phyloP scores from a whole-genome alignment of 2,888 invertebrate genomes.

The Hypsopygia costalis region DNA sequence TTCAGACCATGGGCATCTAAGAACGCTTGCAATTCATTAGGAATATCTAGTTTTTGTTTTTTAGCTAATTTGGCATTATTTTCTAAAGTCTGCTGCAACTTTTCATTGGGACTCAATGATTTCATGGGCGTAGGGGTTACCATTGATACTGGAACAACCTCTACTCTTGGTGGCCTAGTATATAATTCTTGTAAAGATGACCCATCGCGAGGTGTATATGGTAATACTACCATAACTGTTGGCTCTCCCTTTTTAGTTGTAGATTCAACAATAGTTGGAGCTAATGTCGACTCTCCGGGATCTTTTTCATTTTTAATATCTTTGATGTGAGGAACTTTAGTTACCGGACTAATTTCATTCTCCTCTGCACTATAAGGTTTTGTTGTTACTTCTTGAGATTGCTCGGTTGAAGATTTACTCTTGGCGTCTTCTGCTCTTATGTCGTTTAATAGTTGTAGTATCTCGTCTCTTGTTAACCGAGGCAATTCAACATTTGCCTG shows the following conservation, averaged over 20 bases:
- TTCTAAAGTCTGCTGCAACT: conserved; percentile 36
- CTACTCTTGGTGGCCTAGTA: conserved; percentile 83
- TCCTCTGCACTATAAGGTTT: conserved; percentile 39
- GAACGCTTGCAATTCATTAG: conserved; percentile 62
- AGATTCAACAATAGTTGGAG: conserved; percentile 34
- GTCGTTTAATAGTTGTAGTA: conserved; percentile 83
- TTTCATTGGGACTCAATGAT: conserved; percentile 29
- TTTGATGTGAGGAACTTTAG: conserved; percentile 23
- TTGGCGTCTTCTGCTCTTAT: conserved; percentile 79
- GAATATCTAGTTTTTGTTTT: conserved; percentile 44
- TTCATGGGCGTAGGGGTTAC: conserved; percentile 44
- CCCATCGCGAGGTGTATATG: conserved; percentile 80
- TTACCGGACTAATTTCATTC: conserved; percentile 41
- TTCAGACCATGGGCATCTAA: conserved; percentile 62
- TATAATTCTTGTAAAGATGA: conserved; percentile 82
- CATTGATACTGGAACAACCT: conserved; percentile 66
- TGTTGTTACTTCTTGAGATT: conserved; percentile 26
- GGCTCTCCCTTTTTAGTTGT: conserved; percentile 47
- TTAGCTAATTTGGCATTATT: conserved; percentile 38
- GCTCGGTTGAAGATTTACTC: conserved; percentile 38
- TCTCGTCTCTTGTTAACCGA: conserved; percentile 82
- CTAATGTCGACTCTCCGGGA: conserved; percentile 19
- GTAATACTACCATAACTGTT: conserved; percentile 84
- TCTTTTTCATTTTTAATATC: conserved; percentile 29
- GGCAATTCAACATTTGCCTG: conserved; percentile 82